Evolutionary conservation across 2,113 vertebrate species (phyloP), one percentile per base, ranked within the genome.

Genomic region (Aepyceros melampus): DNA sequence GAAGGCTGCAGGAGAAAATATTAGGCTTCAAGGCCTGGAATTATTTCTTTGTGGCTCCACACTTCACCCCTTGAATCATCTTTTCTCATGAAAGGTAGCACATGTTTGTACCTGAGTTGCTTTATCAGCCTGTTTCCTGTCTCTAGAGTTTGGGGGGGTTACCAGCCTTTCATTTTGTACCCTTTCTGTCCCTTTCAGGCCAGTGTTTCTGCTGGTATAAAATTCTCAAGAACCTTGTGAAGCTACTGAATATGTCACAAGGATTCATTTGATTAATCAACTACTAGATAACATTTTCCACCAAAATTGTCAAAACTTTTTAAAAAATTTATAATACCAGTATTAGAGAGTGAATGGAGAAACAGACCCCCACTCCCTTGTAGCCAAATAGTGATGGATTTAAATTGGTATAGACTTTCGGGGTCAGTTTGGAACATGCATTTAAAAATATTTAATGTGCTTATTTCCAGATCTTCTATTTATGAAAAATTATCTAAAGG

Each of bases 401-500:
- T 89, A 88, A 71, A 60, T 86, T 94, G 49, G 12, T 87, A 45
- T 53, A 92, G 23, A 76, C 45, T 96, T 64, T 36, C 47, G 86
- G 79, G 6, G 55, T 83, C 79, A 86, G 21, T 90, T 95, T 98
- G 25, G 33, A 93, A 82, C 89, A 76, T 64, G n/a, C 43, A n/a
- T 81, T 95, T n/a, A 64, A 96, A 95, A 93, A 60, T 36, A 89
- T 82, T 86, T 92, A 64, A 90, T 91, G 76, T 84, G 55, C 14
- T 95, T 91, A 25, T 81, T 94, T 45, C 40, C 8, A 95, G 13
- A 40, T 74, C 31, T 95, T 94, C 23, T 7, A n/a, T 88, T 95
- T 74, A 86, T 92, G 27, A 36, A 27, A 95, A 62, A 62, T 89
- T 94, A 74, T 49, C 25, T 2, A 13, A 62, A 92, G 78, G 45